Evolutionary conservation across 2,113 vertebrate species (phyloP), one percentile per base, ranked within the genome.

Genomic region (Dicerorhinus sumatrensis): DNA sequence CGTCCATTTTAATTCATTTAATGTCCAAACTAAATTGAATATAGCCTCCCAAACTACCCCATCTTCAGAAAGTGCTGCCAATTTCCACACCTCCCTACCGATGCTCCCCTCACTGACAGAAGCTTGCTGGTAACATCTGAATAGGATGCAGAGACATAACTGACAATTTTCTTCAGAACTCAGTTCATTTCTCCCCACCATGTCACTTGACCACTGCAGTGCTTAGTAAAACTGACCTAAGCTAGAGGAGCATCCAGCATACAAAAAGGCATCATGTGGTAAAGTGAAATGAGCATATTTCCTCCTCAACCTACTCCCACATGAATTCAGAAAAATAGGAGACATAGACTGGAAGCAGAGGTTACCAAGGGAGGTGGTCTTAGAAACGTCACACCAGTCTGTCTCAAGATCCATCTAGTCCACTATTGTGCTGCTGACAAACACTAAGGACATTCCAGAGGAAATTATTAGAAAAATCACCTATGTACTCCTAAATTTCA

Each of bases 1-100:
- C 9, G 25, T 96, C 83, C 88, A 92, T 96, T 98, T 98, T 84
- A 98, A 98, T 97, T 92, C 89, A 95, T 87, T 96, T 92, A 51
- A 85, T 97, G 93, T 92, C 92, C 90, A 85, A 94, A 90, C 80
- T 94, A 96, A 96, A 83, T 51, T 94, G 85, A 87, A 95, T 27
- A 70, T 36, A 96, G 92, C 65, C 80, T 97, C 67, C 79, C 65
- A 81, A 87, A 62, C 62, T 54, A 77, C 84, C 84, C 56, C 76
- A 56, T 67, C 98, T 96, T 86, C 87, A 85, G 73, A 89, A 93
- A 88, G 89, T 23, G 27, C 93, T 79, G 21, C 72, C 63, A 60
- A 69, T 91, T 80, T 85, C 93, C 54, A 92, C 48, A 81, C 83
- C 60, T 97, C 20, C 69, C 67, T 92, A 18, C 84, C 5, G 13